phyloP scores from a whole-genome alignment of 2,113 vertebrate species.

The Suricata suricatta region DNA sequence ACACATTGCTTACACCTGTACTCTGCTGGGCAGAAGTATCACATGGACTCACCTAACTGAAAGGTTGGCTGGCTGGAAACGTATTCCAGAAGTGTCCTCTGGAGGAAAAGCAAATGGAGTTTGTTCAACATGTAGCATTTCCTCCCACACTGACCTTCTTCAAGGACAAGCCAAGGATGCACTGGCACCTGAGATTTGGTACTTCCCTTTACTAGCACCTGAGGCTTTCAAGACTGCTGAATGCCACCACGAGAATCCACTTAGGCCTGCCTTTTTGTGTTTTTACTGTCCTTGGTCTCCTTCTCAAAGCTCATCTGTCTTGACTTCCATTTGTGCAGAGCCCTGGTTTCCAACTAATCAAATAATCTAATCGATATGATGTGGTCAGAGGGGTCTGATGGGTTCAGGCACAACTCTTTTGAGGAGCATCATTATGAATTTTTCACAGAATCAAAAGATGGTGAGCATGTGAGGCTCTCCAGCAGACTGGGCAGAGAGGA shows the following conservation, averaged over 20 bases:
- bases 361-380: background rate
- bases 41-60: background rate
- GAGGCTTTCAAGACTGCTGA: background rate
- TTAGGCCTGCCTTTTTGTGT: background rate
- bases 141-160: background rate
- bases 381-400: background rate
- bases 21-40: background rate
- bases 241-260: background rate
- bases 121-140: background rate
- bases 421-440: background rate
- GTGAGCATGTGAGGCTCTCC: too few relatives aligned
- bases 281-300: background rate
- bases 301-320: background rate
- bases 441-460: background rate
- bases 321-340: background rate
- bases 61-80: background rate
- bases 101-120: background rate
- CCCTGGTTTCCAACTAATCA: background rate
- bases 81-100: background rate
- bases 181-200: background rate
- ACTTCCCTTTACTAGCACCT: background rate
- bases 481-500: background rate
- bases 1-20: background rate
- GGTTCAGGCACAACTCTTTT: background rate
- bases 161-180: background rate